phyloP scores from a whole-genome alignment of 2,888 invertebrate genomes.

The Meliscaeva auricollis region DNA sequence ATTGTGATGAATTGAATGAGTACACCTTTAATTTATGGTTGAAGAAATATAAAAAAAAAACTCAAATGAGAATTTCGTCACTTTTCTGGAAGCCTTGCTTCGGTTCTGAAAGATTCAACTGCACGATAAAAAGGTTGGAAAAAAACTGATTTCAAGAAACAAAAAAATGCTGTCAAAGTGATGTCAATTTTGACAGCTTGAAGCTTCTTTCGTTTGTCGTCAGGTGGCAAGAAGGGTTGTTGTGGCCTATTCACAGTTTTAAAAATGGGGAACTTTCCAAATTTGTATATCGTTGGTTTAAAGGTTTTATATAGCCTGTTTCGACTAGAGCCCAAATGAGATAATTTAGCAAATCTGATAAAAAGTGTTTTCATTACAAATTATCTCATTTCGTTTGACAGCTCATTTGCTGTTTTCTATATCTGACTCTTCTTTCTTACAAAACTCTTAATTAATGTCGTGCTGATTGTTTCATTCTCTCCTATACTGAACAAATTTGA shows the following conservation, averaged over 20 bases:
- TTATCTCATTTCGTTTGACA: too few species aligned
- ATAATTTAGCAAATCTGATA: too few species aligned
- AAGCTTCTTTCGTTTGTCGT: neutral
- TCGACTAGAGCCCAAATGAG: too few species aligned
- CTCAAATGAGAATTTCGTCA: neutral
- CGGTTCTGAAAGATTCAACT: constrained; percentile 26
- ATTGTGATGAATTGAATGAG: neutral
- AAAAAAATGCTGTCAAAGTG: constrained; percentile 53
- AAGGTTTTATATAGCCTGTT: too few species aligned
- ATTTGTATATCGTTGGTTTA: neutral
- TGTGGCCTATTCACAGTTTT: constrained; percentile 29
- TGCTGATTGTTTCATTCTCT: too few species aligned
- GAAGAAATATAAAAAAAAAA: constrained; percentile 11
- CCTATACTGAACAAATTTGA: too few species aligned
- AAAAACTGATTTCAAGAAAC: constrained; percentile 61
- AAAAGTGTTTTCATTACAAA: too few species aligned
- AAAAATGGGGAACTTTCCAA: neutral
- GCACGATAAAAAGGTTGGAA: constrained; percentile 55
- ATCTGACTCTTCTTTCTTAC: too few species aligned
- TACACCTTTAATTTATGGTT: constrained; percentile 8
- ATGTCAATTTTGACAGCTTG: constrained; percentile 56
- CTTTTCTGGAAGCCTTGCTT: neutral
- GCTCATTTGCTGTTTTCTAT: too few species aligned
- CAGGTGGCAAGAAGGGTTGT: neutral
- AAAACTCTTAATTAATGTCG: too few species aligned